Percentiles rank a stretch among this genome's conserved stretches.
Evolutionary conservation across 2,113 vertebrate species (phyloP).

Genomic region (Hemicordylus capensis): DNA sequence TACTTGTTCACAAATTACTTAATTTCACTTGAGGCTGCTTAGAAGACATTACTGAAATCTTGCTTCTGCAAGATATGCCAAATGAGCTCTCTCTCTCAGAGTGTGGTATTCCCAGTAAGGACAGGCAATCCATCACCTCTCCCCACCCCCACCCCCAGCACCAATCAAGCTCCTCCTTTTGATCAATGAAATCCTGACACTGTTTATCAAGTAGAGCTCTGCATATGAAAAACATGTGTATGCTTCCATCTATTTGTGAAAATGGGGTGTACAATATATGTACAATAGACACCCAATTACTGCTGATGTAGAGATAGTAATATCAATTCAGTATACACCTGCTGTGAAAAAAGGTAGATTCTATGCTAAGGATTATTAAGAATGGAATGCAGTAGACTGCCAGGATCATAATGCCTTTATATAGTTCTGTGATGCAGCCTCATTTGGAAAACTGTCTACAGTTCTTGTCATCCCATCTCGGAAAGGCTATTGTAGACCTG

Average conservation of each 20-base stretch:
- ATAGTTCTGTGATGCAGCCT: not conserved
- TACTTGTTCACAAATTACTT: not conserved
- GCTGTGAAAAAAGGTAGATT: not conserved
- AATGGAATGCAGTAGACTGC: not conserved
- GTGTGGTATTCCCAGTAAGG: constrained; percentile 6
- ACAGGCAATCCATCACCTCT: constrained; percentile 38
- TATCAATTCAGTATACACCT: not conserved
- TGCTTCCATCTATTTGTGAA: not conserved
- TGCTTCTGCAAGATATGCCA: constrained; percentile 2
- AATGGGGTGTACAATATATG: not conserved
- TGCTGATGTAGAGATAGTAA: not conserved
- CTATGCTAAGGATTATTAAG: not conserved
- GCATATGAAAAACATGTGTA: not conserved
- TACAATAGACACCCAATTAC: not conserved
- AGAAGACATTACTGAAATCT: constrained; percentile 42
- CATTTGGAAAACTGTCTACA: not conserved
- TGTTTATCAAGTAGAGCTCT: not conserved
- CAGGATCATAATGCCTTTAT: not conserved
- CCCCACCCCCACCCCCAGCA: not conserved
- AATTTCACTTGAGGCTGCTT: constrained; percentile 36
- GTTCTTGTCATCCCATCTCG: not conserved
- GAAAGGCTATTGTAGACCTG: not conserved
- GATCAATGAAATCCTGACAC: constrained; percentile 40
- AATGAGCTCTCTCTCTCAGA: constrained; percentile 23
- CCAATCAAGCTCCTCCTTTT: not conserved